These are phyloP conservation scores for Pithys albifrons DNA, from an alignment of 2,113 vertebrate species.

Conservation along the genomic window DNA sequence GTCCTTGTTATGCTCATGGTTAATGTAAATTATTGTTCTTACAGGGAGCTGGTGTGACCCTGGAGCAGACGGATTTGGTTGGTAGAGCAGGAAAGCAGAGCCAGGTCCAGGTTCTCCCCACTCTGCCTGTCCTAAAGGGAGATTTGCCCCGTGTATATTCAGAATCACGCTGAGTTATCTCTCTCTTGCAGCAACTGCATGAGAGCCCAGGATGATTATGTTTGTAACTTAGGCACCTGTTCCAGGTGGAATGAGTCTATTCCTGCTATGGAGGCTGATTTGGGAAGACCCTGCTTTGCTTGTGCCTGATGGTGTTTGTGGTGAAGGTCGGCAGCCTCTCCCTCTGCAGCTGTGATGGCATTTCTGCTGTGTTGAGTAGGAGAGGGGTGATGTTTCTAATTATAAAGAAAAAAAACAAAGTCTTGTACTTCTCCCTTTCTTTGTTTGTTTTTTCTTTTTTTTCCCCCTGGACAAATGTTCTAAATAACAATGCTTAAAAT, in stretches of 20 bases:
- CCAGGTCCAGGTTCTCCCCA: background rate
- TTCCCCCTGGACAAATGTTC: background rate
- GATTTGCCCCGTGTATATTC: accelerated
- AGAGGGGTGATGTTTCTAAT: conserved; percentile 26
- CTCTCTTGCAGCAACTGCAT: background rate
- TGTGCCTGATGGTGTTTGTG: background rate
- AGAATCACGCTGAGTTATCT: background rate
- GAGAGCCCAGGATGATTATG: background rate
- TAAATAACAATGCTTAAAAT: background rate
- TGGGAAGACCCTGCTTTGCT: background rate
- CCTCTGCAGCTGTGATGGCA: background rate
- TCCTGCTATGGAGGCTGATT: background rate
- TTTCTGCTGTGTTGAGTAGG: background rate
- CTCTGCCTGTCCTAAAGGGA: background rate
- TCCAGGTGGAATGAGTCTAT: background rate
- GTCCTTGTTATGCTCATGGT: background rate
- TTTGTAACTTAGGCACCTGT: background rate
- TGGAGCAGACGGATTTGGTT: background rate
- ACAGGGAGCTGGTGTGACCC: background rate
- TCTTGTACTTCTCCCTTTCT: background rate
- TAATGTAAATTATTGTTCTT: background rate
- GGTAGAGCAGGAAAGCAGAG: background rate
- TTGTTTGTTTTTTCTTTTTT: background rate
- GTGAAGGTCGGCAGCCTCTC: background rate
- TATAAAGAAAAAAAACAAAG: background rate